phyloP scores from a whole-genome alignment of 1,140 invertebrate species.

The Mamestra configurata region DNA sequence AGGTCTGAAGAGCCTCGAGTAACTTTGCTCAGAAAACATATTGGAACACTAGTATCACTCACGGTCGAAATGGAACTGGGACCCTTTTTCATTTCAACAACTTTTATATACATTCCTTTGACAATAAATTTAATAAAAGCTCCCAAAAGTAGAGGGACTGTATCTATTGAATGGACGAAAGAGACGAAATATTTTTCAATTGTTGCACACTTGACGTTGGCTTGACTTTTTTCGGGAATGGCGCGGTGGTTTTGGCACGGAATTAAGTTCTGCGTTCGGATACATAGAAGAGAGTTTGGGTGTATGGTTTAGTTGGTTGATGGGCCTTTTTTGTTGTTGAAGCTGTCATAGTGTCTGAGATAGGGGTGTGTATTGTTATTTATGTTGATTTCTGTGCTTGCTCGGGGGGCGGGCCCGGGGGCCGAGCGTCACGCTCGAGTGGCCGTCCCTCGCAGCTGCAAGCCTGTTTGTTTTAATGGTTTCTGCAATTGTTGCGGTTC shows the following conservation, averaged over 20 bases:
- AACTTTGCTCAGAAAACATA: conserved; percentile 80
- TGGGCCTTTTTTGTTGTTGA: conserved; percentile 58
- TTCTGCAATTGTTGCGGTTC: conserved; percentile 76
- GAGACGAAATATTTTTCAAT: conserved; percentile 87
- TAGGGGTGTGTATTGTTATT: conserved; percentile 87
- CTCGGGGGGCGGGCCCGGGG: conserved; percentile 79
- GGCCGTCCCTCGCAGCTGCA: conserved; percentile 78
- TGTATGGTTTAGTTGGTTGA: conserved; percentile 37
- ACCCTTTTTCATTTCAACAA: conserved; percentile 82
- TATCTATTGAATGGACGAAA: conserved; percentile 82
- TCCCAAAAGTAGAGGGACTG: conserved; percentile 81
- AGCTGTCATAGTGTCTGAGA: conserved; percentile 80
- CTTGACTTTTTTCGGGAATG: conserved; percentile 47
- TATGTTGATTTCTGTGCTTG: conserved; percentile 86
- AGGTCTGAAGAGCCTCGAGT: conserved; percentile 84
- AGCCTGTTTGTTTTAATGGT: conserved; percentile 84
- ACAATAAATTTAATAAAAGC: conserved; percentile 88
- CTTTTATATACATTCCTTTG: conserved; percentile 87
- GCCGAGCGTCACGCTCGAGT: conserved; percentile 78
- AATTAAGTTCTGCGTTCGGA: conserved; percentile 49
- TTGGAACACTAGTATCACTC: conserved; percentile 66
- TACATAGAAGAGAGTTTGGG: conserved; percentile 54
- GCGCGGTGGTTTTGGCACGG: not conserved
- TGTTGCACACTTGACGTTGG: conserved; percentile 82
- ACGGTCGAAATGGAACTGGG: conserved; percentile 76